Percentiles rank a stretch among this genome's conserved stretches.
Conservation (phyloP, 1,140 invertebrate genomes). For the Phymorhynchus buccinoides region DNA sequence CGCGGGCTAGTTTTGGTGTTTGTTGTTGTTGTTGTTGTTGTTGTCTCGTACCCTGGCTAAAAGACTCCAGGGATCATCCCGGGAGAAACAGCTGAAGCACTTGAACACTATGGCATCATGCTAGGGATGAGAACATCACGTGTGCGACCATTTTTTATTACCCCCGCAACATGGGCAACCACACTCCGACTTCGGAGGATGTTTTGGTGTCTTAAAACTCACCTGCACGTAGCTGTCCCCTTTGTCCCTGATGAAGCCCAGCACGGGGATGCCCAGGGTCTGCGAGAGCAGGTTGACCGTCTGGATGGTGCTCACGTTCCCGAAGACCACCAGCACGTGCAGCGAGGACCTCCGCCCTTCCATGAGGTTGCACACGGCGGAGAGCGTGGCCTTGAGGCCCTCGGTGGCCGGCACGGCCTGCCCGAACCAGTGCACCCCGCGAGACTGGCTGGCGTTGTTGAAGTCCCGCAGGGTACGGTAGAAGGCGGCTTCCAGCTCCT, state of each 20-base stretch:
- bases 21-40: too few species aligned
- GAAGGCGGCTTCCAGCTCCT: constrained; percentile 48
- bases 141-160: too few species aligned
- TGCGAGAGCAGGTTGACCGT: constrained; percentile 53
- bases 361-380: constrained; percentile 46
- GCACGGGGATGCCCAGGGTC: constrained; percentile 54
- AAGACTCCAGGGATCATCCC: too few species aligned
- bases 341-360: constrained; percentile 41
- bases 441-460: constrained; percentile 39
- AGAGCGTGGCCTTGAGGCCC: constrained; percentile 48
- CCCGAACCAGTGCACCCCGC: constrained; percentile 39
- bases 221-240: constrained; percentile 55
- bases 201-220: too few species aligned
- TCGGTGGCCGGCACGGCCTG: constrained; percentile 23
- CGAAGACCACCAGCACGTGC: constrained; percentile 54
- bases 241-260: constrained; percentile 55
- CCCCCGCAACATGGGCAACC: too few species aligned
- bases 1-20: too few species aligned
- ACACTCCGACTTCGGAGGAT: too few species aligned
- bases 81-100: too few species aligned
- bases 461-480: constrained; percentile 48
- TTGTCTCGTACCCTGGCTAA: too few species aligned
- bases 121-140: too few species aligned
- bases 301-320: constrained; percentile 46
- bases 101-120: too few species aligned